Conservation (phyloP, 2,113 vertebrate species). For the Muntiacus muntjak region DNA sequence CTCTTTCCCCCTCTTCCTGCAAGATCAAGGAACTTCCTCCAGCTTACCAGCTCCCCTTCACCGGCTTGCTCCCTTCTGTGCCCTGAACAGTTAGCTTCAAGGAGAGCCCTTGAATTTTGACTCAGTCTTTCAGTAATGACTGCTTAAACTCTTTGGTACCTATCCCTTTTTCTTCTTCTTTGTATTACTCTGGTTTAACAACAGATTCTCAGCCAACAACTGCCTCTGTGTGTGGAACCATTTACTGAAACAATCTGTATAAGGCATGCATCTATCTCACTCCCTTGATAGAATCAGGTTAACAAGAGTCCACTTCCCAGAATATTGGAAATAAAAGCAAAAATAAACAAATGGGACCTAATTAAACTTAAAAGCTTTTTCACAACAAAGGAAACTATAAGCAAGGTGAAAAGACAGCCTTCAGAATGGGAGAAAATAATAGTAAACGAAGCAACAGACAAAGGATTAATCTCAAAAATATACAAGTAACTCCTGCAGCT, state of each 20-base stretch:
- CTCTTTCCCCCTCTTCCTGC: not conserved
- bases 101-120: fast-evolving
- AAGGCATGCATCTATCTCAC: not conserved
- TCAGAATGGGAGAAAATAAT: too few species aligned
- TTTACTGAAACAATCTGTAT: not conserved
- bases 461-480: too few species aligned
- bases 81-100: not conserved
- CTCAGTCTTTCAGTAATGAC: not conserved
- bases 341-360: too few species aligned
- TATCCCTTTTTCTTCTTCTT: not conserved
- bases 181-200: not conserved
- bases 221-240: not conserved
- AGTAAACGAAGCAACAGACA: too few species aligned
- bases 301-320: too few species aligned
- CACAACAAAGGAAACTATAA: too few species aligned
- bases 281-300: not conserved
- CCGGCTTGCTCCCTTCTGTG: not conserved
- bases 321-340: too few species aligned
- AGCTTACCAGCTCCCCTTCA: fast-evolving
- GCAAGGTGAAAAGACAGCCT: too few species aligned
- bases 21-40: not conserved
- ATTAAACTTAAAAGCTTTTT: too few species aligned
- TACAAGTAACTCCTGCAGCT: too few species aligned
- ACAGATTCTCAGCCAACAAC: not conserved
- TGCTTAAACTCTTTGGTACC: not conserved